Evolutionary conservation across 2,113 vertebrate genomes (phyloP), one percentile per base, ranked within the genome.

Genomic region (Oncorhynchus nerka): DNA sequence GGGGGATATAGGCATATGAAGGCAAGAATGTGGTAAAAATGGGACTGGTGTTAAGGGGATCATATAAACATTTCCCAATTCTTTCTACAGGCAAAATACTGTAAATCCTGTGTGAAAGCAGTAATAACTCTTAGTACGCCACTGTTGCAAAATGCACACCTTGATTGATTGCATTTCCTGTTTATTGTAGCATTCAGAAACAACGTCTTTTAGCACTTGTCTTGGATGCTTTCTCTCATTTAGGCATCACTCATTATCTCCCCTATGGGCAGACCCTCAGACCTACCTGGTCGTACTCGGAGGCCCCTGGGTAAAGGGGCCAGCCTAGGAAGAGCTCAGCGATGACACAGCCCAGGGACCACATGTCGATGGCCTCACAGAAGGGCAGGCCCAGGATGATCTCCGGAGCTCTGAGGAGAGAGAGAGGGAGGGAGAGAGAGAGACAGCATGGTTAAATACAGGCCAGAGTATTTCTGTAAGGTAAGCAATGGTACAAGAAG

Each of bases 331-430:
- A 99, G 85, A 99, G 95, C 89, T 99, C 98, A 1, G 98, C 98
- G 62, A 99, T 98, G 86, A 99, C 98, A 79, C 98, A 99, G 86
- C 98, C 98, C 86, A 99, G 89, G 0, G 98, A 99, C 98, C 98
- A 99, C 98, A 99, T 99, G 90, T 99, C 98, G 51, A 99, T 99
- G 48, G 98, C 97, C 91, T 99, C 98, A 32, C 97, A 98, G 87
- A 99, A 99, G 0, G 97, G 97, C 91, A 99, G 93, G 83, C 98
- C 98, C 1, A 99, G 94, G 92, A 99, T 99, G 93, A 99, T 99
- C 94, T 99, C 98, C 1, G 98, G 98, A 86, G 98, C 97, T 91
- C 97, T 99, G 91, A 65, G 71, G 32, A 74, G 0, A 48, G 45
- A 81, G 20, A 81, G 72, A 79, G 39, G 9, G 39, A 45, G 39